Percentiles rank a stretch among this genome's conserved stretches.
These are phyloP conservation scores for Saccostrea glomerata DNA, from an alignment of 1,140 invertebrate genomes.

Conservation along the genomic window DNA sequence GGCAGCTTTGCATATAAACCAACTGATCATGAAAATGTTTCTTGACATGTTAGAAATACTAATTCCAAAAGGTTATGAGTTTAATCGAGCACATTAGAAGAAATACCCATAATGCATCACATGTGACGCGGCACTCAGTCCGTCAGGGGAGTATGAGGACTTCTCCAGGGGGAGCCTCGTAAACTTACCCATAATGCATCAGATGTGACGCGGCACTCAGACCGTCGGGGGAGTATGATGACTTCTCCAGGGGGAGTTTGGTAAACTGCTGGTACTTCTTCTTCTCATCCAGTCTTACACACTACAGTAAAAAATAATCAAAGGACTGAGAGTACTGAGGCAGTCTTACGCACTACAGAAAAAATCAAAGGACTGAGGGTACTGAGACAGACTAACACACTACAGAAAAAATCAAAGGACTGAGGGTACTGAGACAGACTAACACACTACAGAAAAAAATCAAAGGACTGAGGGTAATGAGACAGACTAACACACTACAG, in stretches of 20 bases:
- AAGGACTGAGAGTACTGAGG: not conserved
- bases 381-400: not conserved
- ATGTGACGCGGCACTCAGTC: too few species aligned
- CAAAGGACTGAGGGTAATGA: not conserved
- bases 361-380: too few species aligned
- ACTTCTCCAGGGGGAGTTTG: conserved; percentile 39
- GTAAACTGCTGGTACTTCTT: conserved; percentile 55
- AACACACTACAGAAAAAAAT: not conserved
- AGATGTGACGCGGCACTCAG: not conserved
- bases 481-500: not conserved
- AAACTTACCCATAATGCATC: too few species aligned
- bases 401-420: not conserved
- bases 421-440: not conserved
- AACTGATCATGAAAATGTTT: too few species aligned
- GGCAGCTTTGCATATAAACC: too few species aligned
- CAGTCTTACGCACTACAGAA: not conserved
- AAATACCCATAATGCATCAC: conserved; percentile 44
- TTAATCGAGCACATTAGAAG: not conserved
- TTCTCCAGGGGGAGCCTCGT: too few species aligned
- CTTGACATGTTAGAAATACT: too few species aligned
- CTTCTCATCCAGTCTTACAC: conserved; percentile 58
- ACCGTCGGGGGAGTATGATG: conserved; percentile 12
- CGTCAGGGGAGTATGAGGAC: too few species aligned
- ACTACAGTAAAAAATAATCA: conserved; percentile 43
- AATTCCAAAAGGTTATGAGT: too few species aligned